phyloP scores from a whole-genome alignment of 1,140 invertebrate species.

The Drosophila kikkawai region DNA sequence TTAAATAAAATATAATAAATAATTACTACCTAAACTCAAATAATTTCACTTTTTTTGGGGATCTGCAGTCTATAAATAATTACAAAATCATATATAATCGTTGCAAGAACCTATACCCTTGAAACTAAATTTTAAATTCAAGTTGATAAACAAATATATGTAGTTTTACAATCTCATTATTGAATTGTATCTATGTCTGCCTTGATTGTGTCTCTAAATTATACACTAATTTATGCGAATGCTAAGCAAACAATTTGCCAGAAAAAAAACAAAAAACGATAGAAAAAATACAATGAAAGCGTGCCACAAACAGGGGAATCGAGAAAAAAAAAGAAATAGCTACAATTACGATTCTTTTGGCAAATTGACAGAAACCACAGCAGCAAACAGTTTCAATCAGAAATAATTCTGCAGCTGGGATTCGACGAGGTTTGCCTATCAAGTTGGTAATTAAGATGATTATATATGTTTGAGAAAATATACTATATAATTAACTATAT shows the following conservation, averaged over 20 bases:
- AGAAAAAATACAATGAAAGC: constrained; percentile 21
- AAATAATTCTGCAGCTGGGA: constrained; percentile 28
- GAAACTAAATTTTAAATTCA: not conserved
- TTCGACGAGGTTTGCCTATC: constrained; percentile 7
- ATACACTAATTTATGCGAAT: constrained; percentile 30
- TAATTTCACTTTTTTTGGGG: not conserved
- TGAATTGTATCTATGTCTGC: not conserved
- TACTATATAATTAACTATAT: not conserved
- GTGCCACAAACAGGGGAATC: constrained; percentile 15
- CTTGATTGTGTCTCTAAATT: constrained; percentile 21
- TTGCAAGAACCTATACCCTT: not conserved
- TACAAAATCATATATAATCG: not conserved
- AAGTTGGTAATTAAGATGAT: constrained; percentile 32
- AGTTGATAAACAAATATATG: not conserved
- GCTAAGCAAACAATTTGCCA: constrained; percentile 13
- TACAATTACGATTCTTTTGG: constrained; percentile 43
- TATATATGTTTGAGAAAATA: not conserved
- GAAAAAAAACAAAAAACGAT: not conserved
- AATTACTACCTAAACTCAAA: not conserved
- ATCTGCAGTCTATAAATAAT: not conserved
- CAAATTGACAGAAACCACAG: constrained; percentile 34
- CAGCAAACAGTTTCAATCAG: constrained; percentile 37
- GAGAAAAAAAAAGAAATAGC: constrained; percentile 17
- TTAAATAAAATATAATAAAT: not conserved
- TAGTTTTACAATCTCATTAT: not conserved